Base-by-base conservation (phyloP, 2,888 invertebrate genomes). In the Willowsia nigromaculata region DNA sequence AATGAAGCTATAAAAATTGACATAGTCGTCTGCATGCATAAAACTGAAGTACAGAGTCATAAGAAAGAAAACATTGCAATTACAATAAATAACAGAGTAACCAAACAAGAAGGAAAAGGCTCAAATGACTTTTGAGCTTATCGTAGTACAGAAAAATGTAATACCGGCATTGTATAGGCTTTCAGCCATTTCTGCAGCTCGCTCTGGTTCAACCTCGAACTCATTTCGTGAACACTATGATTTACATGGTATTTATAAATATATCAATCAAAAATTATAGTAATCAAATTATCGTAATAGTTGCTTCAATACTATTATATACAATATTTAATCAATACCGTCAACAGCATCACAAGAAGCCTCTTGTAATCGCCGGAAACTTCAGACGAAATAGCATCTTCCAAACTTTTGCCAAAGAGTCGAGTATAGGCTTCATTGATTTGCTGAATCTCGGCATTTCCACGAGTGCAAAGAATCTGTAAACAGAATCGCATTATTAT, bases 291-390 rank as follows among this genome's bases (percentile, higher is more conserved):
- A n/a, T n/a, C n/a, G n/a, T n/a, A n/a, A n/a, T n/a, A n/a, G n/a
- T n/a, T n/a, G n/a, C n/a, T n/a, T n/a, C n/a, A n/a, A n/a, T n/a
- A n/a, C n/a, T n/a, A n/a, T n/a, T n/a, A n/a, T n/a, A n/a, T n/a
- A n/a, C n/a, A n/a, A n/a, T n/a, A n/a, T n/a, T n/a, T n/a, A n/a
- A n/a, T n/a, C n/a, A 65, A 68, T 94, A 95, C 95, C 90, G 96
- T 96, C 27, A 96, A 95, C 89, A 96, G 95, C 90, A 97, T 95
- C 0, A 97, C 96, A 22, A 97, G 95, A 78, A 97, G 95, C 4
- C 97, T 95, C 9, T 97, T 95, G 94, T 97, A 96, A 94, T 97
- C 96, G 0, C 97, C 97, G 1, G 96, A 96, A 0, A 97, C 97
- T 94, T 97, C 97, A 71, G 96, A 95, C 93, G 96, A 96, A 94